phyloP scores from a whole-genome alignment of 2,888 invertebrate genomes.

The Ennomos erosarius region DNA sequence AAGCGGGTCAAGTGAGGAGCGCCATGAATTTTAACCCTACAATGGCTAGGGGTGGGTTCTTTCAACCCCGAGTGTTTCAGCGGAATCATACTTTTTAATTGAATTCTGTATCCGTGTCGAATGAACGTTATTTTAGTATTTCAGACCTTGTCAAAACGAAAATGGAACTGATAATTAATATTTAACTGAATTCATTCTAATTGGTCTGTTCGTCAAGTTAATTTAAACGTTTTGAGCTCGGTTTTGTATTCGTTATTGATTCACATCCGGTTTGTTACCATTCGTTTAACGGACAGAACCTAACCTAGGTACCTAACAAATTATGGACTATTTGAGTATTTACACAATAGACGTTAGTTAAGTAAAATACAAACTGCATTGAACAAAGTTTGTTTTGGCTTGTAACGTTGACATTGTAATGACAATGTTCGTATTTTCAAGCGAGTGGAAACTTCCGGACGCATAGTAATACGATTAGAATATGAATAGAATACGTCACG shows the following conservation, averaged over 20 bases:
- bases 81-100: conserved; percentile 69
- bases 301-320: no score
- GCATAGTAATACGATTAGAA: conserved; percentile 3
- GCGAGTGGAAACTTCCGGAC: no score
- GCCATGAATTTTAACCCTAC: conserved; percentile 60
- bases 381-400: no score
- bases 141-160: conserved; percentile 20
- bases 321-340: background rate
- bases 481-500: conserved; percentile 7
- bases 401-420: background rate
- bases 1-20: conserved; percentile 71
- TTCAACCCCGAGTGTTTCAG: conserved; percentile 52
- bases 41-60: conserved; percentile 38
- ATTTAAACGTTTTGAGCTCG: conserved; percentile 22
- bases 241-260: conserved; percentile 28
- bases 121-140: conserved; percentile 37
- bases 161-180: conserved; percentile 11
- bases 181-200: conserved; percentile 35
- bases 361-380: no score
- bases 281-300: background rate
- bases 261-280: conserved; percentile 6
- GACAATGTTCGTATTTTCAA: conserved; percentile 3
- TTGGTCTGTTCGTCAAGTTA: conserved; percentile 25
- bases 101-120: conserved; percentile 53
- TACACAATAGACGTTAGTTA: no score